Percentiles rank a stretch among this genome's conserved stretches.
Conservation (phyloP, 1,140 invertebrate genomes). For the Scaptomyza graminum region DNA sequence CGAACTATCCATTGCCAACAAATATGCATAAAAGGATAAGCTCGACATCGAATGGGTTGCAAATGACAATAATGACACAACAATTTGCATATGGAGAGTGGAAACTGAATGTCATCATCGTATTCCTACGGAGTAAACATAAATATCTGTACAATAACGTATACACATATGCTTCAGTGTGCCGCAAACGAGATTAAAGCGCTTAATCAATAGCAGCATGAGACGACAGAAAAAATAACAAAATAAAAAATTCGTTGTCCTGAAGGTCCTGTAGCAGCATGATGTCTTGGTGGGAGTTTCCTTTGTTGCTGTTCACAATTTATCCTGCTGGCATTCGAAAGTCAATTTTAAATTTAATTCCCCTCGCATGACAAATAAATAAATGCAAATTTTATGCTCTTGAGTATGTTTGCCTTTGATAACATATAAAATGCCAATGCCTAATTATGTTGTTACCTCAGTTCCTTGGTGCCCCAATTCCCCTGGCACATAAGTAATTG, state of each 20-base stretch:
- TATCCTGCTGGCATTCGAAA: conserved; percentile 48
- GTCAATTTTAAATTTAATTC: conserved; percentile 68
- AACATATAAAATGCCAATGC: conserved; percentile 31
- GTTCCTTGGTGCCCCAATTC: background rate
- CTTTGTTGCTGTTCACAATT: conserved; percentile 41
- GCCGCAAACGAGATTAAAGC: conserved; percentile 48
- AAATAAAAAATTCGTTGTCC: too few species aligned
- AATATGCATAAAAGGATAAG: conserved; percentile 52
- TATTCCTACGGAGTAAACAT: conserved; percentile 2
- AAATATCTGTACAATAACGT: background rate
- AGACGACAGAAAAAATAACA: background rate
- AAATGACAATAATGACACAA: conserved; percentile 40
- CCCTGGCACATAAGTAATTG: conserved; percentile 50
- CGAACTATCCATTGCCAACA: conserved; percentile 54
- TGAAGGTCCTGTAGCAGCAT: background rate
- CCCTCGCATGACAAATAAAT: conserved; percentile 49
- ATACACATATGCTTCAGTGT: conserved; percentile 27
- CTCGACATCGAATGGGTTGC: conserved; percentile 27
- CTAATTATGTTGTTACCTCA: conserved; percentile 24
- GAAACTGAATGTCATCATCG: conserved; percentile 23
- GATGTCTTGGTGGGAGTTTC: conserved; percentile 2
- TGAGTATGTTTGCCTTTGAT: conserved; percentile 57
- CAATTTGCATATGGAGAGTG: conserved; percentile 32
- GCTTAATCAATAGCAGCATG: conserved; percentile 35
- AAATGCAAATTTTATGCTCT: conserved; percentile 20